These are phyloP conservation scores for Spodoptera frugiperda DNA, from an alignment of 1,140 invertebrate species.

Conservation along the genomic window DNA sequence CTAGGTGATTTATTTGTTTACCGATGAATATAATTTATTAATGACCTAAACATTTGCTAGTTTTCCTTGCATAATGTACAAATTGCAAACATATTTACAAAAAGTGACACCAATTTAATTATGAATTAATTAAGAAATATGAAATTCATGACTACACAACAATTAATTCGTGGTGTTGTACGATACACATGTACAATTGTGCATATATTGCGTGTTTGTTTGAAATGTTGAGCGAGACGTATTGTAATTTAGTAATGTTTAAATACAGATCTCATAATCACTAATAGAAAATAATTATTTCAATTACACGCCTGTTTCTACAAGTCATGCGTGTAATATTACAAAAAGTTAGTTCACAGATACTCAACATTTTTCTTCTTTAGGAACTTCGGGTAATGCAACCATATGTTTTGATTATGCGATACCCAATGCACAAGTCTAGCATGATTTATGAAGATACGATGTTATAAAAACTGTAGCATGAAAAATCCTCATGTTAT, in stretches of 20 bases:
- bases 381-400: neutral
- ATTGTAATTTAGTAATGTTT: constrained; percentile 24
- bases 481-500: no score
- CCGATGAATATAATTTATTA: neutral
- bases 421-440: no score
- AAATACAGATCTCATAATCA: constrained; percentile 43
- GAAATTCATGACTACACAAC: neutral
- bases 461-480: no score
- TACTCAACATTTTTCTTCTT: neutral
- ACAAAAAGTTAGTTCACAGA: neutral
- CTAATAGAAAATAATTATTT: constrained; percentile 44
- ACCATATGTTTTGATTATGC: no score
- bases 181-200: neutral
- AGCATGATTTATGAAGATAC: no score
- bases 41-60: neutral
- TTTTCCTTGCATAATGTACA: neutral
- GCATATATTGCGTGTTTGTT: neutral
- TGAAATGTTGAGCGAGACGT: constrained; percentile 12
- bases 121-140: neutral
- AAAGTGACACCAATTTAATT: no score
- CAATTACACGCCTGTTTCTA: constrained; percentile 30
- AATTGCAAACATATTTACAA: neutral
- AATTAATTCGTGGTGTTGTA: constrained; percentile 19
- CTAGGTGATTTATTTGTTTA: neutral
- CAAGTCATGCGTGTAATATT: constrained; percentile 1